These are phyloP conservation scores for Thymallus thymallus DNA, from an alignment of 2,113 vertebrate species.

Conservation along the genomic window DNA sequence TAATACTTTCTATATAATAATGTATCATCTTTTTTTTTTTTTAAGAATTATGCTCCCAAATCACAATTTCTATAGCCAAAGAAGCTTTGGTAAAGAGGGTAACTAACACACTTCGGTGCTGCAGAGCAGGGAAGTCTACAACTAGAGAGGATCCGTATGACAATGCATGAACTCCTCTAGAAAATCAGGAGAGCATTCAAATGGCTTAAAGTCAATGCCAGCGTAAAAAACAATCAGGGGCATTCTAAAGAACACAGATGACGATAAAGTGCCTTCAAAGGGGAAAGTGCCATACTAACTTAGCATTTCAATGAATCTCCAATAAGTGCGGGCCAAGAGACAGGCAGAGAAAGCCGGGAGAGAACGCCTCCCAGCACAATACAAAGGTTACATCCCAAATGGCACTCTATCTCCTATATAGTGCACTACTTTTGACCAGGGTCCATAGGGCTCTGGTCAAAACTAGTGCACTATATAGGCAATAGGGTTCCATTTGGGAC, in stretches of 20 bases:
- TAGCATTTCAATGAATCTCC: constrained; percentile 64
- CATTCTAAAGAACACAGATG: constrained; percentile 35
- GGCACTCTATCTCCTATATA: too few species aligned
- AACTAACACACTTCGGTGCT: constrained; percentile 39
- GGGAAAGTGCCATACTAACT: constrained; percentile 36
- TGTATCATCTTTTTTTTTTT: too few species aligned
- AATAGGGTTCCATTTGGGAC: too few species aligned
- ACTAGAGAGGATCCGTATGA: constrained; percentile 28
- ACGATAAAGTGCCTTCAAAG: constrained; percentile 44
- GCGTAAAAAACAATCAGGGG: constrained; percentile 38
- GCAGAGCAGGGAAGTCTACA: neutral
- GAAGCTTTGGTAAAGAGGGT: constrained; percentile 33
- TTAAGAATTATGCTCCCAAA: too few species aligned
- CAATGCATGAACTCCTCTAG: constrained; percentile 44
- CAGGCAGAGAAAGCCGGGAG: constrained; percentile 4
- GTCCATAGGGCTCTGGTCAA: too few species aligned
- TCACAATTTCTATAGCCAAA: constrained; percentile 18
- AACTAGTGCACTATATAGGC: too few species aligned
- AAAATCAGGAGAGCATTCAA: constrained; percentile 34
- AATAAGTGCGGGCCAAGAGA: constrained; percentile 21
- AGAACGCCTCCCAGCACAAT: constrained; percentile 14
- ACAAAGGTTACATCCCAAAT: neutral
- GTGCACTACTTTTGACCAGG: too few species aligned
- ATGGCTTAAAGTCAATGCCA: constrained; percentile 49
- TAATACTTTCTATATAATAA: constrained; percentile 17